Evolutionary conservation across 2,113 vertebrate species (phyloP), one percentile per base, ranked within the genome.

Genomic region (Martes martes): DNA sequence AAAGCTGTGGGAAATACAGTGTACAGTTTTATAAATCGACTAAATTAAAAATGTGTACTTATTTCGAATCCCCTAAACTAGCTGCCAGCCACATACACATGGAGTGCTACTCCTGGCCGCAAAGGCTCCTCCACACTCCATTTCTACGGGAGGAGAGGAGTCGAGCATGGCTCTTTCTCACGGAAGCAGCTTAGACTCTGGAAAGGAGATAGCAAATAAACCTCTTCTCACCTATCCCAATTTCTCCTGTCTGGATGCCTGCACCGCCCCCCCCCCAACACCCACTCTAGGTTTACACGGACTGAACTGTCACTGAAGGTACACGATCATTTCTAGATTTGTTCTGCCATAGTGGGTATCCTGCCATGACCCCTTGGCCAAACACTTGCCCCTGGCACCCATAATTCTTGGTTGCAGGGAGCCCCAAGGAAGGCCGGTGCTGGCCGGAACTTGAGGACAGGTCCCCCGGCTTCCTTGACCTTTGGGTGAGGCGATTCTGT

Each of bases 1-100:
- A 73, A 67, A 93, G 97, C 96, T 63, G 67, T 83, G 96, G 91
- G 84, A 94, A 96, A 95, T n/a, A 6, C 26, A 90, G 45, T 92
- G 55, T 86, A 52, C 89, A 79, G 63, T 96, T 98, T 97, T 96
- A 98, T 94, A 98, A 97, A 96, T 93, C 81, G 61, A 81, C 85
- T 95, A 94, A 97, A 97, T 97, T 97, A 91, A 97, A 97, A 95
- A 97, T 93, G 94, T 84, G 39, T 57, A 89, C 65, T 76, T 82
- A 81, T 92, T 97, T 71, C 50, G 88, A 96, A 96, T 74, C 85
- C 87, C 61, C 59, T 85, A 84, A 65, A 28, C 59, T 39, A 59
- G 31, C 45, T 74, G 80, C 65, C 94, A 94, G 92, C 45, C 1
- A 1, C 61, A 81, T 4, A 74, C 26, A 39, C 23, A 42, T 0